A percentile compares a stretch with the other conserved stretches of the same genome.
phyloP scores from a whole-genome alignment of 2,797 vertebrate species.

The Petrocephalus schoutedeni region DNA sequence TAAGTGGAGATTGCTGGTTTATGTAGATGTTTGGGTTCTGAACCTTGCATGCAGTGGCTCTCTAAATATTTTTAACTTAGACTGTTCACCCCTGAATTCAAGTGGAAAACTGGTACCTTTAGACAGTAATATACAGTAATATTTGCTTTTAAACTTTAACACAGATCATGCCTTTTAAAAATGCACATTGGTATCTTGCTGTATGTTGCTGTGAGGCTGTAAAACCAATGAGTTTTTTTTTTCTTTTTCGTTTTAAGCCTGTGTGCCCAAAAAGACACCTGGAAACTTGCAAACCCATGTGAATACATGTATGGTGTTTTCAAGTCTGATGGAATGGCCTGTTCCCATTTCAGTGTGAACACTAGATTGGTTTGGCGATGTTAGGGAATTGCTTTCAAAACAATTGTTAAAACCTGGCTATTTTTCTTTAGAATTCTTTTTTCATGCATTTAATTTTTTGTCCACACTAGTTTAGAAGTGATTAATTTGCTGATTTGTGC shows the following conservation, averaged over 20 bases:
- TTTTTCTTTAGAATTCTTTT: constrained; percentile 5
- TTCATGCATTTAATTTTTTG: neutral
- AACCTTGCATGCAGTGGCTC: neutral
- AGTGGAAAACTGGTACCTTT: neutral
- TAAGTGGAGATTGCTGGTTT: neutral
- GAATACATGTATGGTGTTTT: neutral
- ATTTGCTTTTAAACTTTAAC: neutral
- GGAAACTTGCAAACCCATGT: neutral
- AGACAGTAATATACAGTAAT: neutral
- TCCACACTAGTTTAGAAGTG: constrained; percentile 18
- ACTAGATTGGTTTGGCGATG: constrained; percentile 18
- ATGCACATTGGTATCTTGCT: neutral
- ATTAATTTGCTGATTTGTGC: constrained; percentile 16
- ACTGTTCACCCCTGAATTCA: neutral
- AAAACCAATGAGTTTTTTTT: constrained; percentile 16
- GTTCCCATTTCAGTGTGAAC: constrained; percentile 20
- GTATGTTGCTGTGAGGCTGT: constrained; percentile 1
- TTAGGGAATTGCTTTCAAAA: neutral
- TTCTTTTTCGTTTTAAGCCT: neutral
- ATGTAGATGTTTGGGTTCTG: neutral
- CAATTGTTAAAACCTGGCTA: constrained; percentile 12
- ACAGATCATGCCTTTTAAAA: constrained; percentile 1
- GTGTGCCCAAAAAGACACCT: constrained; percentile 8
- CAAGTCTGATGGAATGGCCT: constrained; percentile 31
- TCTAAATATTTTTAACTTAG: neutral